Base-by-base conservation (phyloP, 2,888 invertebrate genomes). In the Ptilodon capucinus region DNA sequence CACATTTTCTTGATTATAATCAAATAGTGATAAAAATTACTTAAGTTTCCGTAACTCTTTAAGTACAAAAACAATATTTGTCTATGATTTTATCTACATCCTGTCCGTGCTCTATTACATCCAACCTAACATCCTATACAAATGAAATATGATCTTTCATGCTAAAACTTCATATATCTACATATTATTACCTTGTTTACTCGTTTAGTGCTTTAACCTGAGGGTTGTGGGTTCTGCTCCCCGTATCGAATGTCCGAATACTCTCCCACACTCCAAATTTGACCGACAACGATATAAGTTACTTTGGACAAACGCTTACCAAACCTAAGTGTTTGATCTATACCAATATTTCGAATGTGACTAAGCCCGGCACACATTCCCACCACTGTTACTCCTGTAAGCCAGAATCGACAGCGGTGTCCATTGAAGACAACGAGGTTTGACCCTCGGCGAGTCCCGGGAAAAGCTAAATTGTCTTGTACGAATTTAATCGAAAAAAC, bases 231-330 rank as follows among this genome's bases (percentile, higher is more conserved):
- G 69, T 71, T 71, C 75, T 51, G n/a, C 52, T 71, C 81, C 74
- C 77, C 70, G 75, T 86, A 82, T 85, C 82, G 62, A 66, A 73
- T 84, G 63, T 75, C 84, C 52, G 51, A 65, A 57, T 60, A 61
- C 62, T 73, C 76, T 82, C 82, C 76, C 81, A 81, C 80, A 74
- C 51, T 60, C 58, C 45, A 50, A 56, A 53, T 48, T 39, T 21
- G 45, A 45, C 44, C 44, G 54, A 50, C 57, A 57, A 50, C 48
- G 41, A 47, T 52, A 61, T 58, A 46, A 7, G 48, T 53, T 57
- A 47, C 60, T 43, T 25, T 39, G 41, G 34, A 30, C 21, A 32
- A 40, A 41, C 9, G 17, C 8, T 9, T 17, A 35, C 35, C 17
- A 4, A 17, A n/a, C n/a, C n/a, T 35, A 35, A 35, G 35, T 35